Base-by-base conservation (phyloP, 1,140 invertebrate genomes). In the Odontomachus brunneus region DNA sequence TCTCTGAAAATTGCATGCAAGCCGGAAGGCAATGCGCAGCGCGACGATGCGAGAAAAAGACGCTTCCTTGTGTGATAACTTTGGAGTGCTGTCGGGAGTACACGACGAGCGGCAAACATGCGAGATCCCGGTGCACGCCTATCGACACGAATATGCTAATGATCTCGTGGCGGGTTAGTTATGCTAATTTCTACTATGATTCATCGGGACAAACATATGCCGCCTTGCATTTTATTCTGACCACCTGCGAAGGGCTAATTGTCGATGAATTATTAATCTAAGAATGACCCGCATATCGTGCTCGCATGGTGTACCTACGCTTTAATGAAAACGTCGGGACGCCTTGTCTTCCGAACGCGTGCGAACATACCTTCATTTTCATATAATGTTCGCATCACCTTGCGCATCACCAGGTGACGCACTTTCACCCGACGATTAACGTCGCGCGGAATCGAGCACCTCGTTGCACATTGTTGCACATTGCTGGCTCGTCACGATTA, bases 121-220 rank as follows among this genome's bases (percentile, higher is more conserved):
- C 69, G 74, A 85, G 82, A 85, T 89, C 89, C 82, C 60, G 88
- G 67, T 83, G 82, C 76, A 85, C 57, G 83, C 80, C 84, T 90
- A 88, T 90, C 90, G 84, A 88, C 89, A 88, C 89, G 86, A 91
- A 92, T 89, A 92, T 91, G 92, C 90, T 92, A 92, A 93, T 92
- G 83, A 89, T 89, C 74, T 80, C 62, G 85, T 86, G 85, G 85
- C 87, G 85, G 85, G 90, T 91, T 92, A 92, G 89, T 90, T 93
- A 93, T 93, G 91, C 86, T 93, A 93, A 92, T 92, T 91, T 83
- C 84, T 84, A 44, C 89, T 88, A 92, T 93, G 92, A 93, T 93
- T 93, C 93, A 93, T 89, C 89, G 65, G 72, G 22, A 60, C 87
- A 91, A 93, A 92, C 93, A 93, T 93, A 93, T 93, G 93, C 86